Conservation (phyloP, 2,888 invertebrate genomes). For the Drosophila villosipedis region DNA sequence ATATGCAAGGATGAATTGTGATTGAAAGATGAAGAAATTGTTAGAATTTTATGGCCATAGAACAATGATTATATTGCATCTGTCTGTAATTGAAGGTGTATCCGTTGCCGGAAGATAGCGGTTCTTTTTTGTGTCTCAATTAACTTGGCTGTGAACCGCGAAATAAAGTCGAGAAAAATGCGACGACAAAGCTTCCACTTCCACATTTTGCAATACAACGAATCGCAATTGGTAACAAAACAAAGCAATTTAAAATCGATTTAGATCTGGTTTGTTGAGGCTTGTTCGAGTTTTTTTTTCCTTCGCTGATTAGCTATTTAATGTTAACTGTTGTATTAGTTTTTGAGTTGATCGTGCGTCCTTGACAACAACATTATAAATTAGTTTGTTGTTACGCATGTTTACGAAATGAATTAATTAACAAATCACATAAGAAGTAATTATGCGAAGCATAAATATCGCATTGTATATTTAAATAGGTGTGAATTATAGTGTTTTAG, state of each 20-base stretch:
- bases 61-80: background rate
- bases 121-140: constrained; percentile 34
- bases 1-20: background rate
- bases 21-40: background rate
- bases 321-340: constrained; percentile 42
- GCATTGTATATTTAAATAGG: background rate
- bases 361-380: constrained; percentile 45
- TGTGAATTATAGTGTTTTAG: background rate
- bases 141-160: constrained; percentile 34
- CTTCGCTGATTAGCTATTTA: constrained; percentile 20
- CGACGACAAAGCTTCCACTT: constrained; percentile 49
- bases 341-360: constrained; percentile 35
- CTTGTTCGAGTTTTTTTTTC: constrained; percentile 30
- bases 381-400: constrained; percentile 48
- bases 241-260: constrained; percentile 64
- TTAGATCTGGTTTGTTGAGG: constrained; percentile 46
- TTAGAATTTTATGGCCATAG: background rate
- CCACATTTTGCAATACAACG: constrained; percentile 58
- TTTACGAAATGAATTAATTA: constrained; percentile 38
- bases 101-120: constrained; percentile 16
- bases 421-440: constrained; percentile 3
- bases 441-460: constrained; percentile 7
- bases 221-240: constrained; percentile 40
- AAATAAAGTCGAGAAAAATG: constrained; percentile 31
- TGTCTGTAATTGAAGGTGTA: background rate